Base-by-base conservation (phyloP, 2,797 vertebrate genomes). In the Oophaga sylvatica region DNA sequence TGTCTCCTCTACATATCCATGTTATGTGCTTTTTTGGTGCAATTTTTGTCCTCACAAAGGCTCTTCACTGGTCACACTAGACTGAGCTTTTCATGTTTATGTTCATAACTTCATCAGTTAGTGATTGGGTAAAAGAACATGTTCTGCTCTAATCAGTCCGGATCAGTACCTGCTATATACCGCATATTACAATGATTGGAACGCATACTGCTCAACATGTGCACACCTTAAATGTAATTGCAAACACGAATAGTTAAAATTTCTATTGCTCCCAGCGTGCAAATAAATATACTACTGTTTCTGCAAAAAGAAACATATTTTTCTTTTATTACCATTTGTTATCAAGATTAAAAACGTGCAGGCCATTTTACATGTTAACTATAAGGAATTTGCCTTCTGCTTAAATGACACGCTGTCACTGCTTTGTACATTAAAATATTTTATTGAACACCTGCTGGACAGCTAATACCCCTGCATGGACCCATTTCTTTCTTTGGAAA, bases 361-460 rank as follows among this genome's bases (percentile, higher is more conserved):
- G 79, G 70, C 45, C 60, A 75, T 75, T 81, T 70, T 31, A 53
- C 26, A 67, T 85, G 81, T 65, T n/a, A 53, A 56, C 19, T 81
- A 56, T 81, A 53, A 73, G 20, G 20, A 53, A 26, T 63, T 65
- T 75, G 60, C 71, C 57, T 82, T 75, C 76, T 60, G 45, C 60
- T 80, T 45, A 76, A 48, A 85, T 60, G 60, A 45, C 68, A 75
- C 75, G 75, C 29, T 53, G 53, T 86, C 56, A 70, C 71, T 79
- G 73, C 75, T 89, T 45, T 70, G 73, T 78, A 83, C 84, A 86
- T 89, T 89, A 83, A 86, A 83, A 83, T 65, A 83, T 89, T 89
- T 89, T 89, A 86, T 83, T 89, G 88, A 86, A 86, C 88, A 89
- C 88, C 88, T 89, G 88, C 88, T 86, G 88, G 53, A 29, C 73